Percentiles rank a stretch among this genome's conserved stretches.
Evolutionary conservation across 2,888 invertebrate genomes (phyloP).

Genomic region (Pimpla rufipes): DNA sequence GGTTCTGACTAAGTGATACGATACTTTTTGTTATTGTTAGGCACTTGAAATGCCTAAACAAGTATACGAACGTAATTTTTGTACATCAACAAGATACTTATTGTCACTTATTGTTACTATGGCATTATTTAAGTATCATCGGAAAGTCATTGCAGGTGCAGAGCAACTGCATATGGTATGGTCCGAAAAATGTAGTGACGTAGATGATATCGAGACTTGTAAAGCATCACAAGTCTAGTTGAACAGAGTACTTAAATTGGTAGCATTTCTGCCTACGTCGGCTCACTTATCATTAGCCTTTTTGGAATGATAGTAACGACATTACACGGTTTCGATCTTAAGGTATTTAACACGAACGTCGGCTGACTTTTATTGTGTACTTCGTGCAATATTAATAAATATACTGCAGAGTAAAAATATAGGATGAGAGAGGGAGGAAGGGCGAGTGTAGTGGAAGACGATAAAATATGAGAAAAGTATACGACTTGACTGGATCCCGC

Average conservation of each 20-base stretch:
- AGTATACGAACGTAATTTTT: too few relatives aligned
- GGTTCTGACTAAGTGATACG: too few relatives aligned
- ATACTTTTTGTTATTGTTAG: too few relatives aligned
- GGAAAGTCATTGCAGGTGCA: background rate
- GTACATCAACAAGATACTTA: too few relatives aligned
- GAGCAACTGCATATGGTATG: background rate
- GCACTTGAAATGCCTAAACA: too few relatives aligned
- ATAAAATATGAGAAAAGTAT: slow-evolving; percentile 66
- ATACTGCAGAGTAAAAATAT: slow-evolving; percentile 15
- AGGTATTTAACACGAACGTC: background rate
- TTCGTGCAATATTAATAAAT: slow-evolving; percentile 53
- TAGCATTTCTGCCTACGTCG: too few relatives aligned
- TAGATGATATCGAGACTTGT: background rate
- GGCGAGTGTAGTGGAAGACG: slow-evolving; percentile 29
- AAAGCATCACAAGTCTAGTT: background rate
- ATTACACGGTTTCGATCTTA: background rate
- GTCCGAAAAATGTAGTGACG: background rate
- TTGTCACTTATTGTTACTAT: too few relatives aligned
- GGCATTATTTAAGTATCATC: background rate
- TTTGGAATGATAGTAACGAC: background rate
- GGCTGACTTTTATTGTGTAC: slow-evolving; percentile 44
- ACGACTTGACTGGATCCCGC: slow-evolving; percentile 39
- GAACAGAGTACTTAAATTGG: background rate
- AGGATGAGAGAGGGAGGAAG: slow-evolving; percentile 39
- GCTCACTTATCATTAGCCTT: too few relatives aligned